phyloP scores from a whole-genome alignment of 2,797 vertebrate species.

The Xenops minutus region DNA sequence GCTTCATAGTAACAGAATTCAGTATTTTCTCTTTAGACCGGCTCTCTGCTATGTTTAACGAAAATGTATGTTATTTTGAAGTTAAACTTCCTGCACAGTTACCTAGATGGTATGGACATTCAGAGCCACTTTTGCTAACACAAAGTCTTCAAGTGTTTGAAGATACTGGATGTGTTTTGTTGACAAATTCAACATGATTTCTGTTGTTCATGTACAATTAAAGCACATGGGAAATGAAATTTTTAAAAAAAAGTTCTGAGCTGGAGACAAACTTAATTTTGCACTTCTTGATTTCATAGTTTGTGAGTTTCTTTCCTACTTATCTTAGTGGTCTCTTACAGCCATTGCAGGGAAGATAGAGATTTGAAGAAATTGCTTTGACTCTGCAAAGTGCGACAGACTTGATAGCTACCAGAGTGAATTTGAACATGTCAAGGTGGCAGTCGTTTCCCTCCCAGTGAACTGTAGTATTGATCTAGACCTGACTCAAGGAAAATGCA shows the following conservation, averaged over 20 bases:
- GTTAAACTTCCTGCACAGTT: not conserved
- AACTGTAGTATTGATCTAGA: not conserved
- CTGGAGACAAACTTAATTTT: not conserved
- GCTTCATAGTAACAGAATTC: not conserved
- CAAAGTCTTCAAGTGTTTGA: not conserved
- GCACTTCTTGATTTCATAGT: not conserved
- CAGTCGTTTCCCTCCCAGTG: not conserved
- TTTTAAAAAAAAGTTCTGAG: not conserved
- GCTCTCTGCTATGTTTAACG: not conserved
- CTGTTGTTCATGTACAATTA: not conserved
- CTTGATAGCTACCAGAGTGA: fast-evolving
- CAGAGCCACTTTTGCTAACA: not conserved
- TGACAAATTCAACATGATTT: not conserved
- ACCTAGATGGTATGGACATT: not conserved
- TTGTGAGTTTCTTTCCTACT: not conserved
- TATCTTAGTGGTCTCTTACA: not conserved
- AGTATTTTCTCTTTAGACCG: not conserved
- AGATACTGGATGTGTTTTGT: not conserved
- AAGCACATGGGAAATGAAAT: not conserved
- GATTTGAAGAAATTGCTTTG: not conserved
- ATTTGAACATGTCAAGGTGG: not conserved
- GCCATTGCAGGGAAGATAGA: not conserved
- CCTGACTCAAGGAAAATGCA: not conserved
- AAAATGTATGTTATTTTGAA: not conserved
- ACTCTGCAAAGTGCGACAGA: not conserved